Evolutionary conservation across 2,888 invertebrate species (phyloP).

Genomic region (Aporophyla nigra): DNA sequence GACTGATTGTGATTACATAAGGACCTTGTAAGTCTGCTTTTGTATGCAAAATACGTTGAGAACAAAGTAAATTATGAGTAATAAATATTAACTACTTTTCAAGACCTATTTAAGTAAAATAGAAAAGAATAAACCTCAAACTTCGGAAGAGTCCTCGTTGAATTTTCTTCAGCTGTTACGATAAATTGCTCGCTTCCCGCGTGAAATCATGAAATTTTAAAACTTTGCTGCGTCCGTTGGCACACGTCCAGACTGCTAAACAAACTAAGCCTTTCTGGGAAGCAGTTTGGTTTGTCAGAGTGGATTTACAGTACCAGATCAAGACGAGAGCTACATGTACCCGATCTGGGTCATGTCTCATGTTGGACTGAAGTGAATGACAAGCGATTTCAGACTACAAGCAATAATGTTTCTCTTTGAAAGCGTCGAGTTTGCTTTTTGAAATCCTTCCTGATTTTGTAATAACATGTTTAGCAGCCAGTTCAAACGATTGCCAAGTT

Average conservation of each 20-base stretch:
- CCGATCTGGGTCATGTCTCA: conserved; percentile 61
- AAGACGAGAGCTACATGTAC: conserved; percentile 44
- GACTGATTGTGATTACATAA: conserved; percentile 37
- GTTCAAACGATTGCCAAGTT: conserved; percentile 50
- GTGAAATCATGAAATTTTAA: conserved; percentile 54
- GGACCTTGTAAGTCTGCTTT: conserved; percentile 49
- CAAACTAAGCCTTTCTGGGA: conserved; percentile 53
- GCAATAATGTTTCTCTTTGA: conserved; percentile 31
- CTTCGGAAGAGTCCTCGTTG: conserved; percentile 2
- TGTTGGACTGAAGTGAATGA: conserved; percentile 48
- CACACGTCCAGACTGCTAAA: conserved; percentile 54
- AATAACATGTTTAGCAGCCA: conserved; percentile 34
- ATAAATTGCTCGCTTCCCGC: conserved; percentile 39
- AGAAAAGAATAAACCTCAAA: conserved; percentile 10
- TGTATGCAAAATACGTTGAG: conserved; percentile 46
- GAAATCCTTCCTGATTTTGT: conserved; percentile 46
- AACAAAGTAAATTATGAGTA: conserved; percentile 41
- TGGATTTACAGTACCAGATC: conserved; percentile 59
- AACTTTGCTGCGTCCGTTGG: conserved; percentile 58
- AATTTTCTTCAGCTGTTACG: conserved; percentile 38
- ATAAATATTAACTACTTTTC: conserved; percentile 15
- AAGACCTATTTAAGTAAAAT: conserved; percentile 12
- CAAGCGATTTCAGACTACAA: conserved; percentile 32
- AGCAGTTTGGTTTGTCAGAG: conserved; percentile 46
- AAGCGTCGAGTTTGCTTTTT: conserved; percentile 13